Evolutionary conservation across 1,140 invertebrate species (phyloP), one percentile per base, ranked within the genome.

Genomic region (Musca vetustissima): DNA sequence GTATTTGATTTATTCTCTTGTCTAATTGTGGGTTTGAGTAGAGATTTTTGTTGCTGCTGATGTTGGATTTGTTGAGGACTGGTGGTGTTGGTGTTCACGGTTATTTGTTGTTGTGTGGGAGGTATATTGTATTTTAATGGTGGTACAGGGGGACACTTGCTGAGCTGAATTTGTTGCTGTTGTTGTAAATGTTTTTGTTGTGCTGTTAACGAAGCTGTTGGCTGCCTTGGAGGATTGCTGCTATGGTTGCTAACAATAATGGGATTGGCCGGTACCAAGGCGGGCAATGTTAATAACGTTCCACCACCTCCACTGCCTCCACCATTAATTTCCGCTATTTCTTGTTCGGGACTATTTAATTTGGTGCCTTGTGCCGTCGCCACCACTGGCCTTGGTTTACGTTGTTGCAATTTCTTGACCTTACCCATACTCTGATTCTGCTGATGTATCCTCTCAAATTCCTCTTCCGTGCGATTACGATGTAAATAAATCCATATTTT

Each of bases 401-500:
- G 59, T 53, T 74, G 72, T n/a, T 71, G 72, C 13, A 74, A 71
- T 61, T 81, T 80, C 28, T 82, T 81, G 32, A 76, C 73, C 65
- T 83, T 83, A 9, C 76, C 76, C 43, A 78, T 32, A 15, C 74
- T 68, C 19, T 82, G 80, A 21, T 76, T 75, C 50, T 82, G 77
- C 3, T 80, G 72, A 78, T 92, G 90, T 71, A 87, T 83, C 17
- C 83, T 74, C 73, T 87, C 92, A 83, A 93, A 93, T 82, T 94
- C 92, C 71, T 91, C 87, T 79, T 92, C 89, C 13, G 88, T 88
- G 68, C 92, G 83, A 82, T 87, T 91, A 52, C 92, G 85, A 83
- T 97, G 94, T 61, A 96, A 83, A 83, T 96, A 96, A 43, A 96
- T 90, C 95, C 95, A 97, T 14, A 94, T 89, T 83, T 96, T 96